Evolutionary conservation across 2,888 invertebrate genomes (phyloP), one percentile per base, ranked within the genome.

Genomic region (Chromoteleia sp.): DNA sequence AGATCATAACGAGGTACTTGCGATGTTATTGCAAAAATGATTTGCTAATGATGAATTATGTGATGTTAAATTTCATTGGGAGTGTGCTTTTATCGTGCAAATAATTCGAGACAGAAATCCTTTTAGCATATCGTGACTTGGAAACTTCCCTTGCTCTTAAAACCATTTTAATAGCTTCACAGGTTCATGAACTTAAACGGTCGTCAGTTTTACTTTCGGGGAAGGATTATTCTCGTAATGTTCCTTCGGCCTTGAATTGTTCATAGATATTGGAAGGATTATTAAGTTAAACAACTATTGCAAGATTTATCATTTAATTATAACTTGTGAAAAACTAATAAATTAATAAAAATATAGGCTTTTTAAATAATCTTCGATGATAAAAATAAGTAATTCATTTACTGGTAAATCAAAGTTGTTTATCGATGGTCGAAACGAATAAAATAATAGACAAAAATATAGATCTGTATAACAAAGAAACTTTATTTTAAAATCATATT

Each of bases 111-210:
- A 74, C 67, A 63, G 68, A 70, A 80, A 74, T 80, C 61, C 80
- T 75, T 80, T 80, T 75, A 75, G 80, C 70, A 75, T 80, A 80
- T 70, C 80, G 80, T 80, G 80, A 80, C 80, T 80, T 63, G 74
- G 25, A 80, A 80, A 80, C 74, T 80, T 82, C 67, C 59, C 74
- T 58, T 56, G 36, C 80, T 74, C 77, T 78, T 79, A 63, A 68
- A 75, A 75, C 71, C 76, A 79, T 82, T 84, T 84, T 84, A 82
- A 84, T 84, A 84, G 80, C 77, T 80, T 82, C 67, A 78, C 82
- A 82, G 80, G 58, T 67, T 78, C 80, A 74, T 82, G 80, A 78
- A 74, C 80, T 76, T 75, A 79, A 68, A 59, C 73, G 71, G 43
- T 52, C 67, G 70, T 63, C 71, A 61, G 73, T 73, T 74, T 75